These are phyloP conservation scores for Merodon equestris DNA, from an alignment of 2,888 invertebrate genomes.

Conservation along the genomic window DNA sequence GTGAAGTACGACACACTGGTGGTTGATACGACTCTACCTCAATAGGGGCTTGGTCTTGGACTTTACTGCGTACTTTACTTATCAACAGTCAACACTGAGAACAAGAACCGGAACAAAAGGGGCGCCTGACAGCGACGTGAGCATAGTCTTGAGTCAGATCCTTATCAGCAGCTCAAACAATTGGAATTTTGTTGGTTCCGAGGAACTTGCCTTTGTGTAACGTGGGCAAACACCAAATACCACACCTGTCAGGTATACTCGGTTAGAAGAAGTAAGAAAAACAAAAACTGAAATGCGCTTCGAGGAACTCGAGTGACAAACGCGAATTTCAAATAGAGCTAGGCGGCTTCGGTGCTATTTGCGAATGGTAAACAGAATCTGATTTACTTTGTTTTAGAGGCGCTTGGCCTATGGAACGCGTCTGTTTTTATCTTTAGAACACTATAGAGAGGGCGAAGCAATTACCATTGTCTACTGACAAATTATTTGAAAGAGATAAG, in stretches of 20 bases:
- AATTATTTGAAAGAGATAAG: too few species aligned
- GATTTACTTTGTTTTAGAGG: too few species aligned
- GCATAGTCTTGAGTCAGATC: constrained; percentile 47
- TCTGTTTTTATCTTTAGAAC: too few species aligned
- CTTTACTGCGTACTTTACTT: constrained; percentile 23
- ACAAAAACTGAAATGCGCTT: constrained; percentile 28
- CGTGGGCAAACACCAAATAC: constrained; percentile 27
- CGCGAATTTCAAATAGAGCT: constrained; percentile 33
- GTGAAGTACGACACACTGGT: constrained; percentile 53
- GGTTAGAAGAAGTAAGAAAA: constrained; percentile 37
- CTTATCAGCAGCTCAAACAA: constrained; percentile 60
- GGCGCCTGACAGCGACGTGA: constrained; percentile 33
- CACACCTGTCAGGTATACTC: constrained; percentile 54
- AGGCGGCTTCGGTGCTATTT: constrained; percentile 26
- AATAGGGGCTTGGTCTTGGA: constrained; percentile 9
- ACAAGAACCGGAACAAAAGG: constrained; percentile 38
- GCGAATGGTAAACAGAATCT: constrained; percentile 12
- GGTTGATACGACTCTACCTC: constrained; percentile 39
- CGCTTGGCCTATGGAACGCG: too few species aligned
- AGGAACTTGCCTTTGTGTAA: constrained; percentile 36
- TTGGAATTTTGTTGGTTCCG: constrained; percentile 27
- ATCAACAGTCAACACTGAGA: constrained; percentile 40
- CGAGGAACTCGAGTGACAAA: constrained; percentile 34
- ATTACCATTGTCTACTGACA: too few species aligned
- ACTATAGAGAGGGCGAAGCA: too few species aligned